These are phyloP conservation scores for Magallana angulata DNA, from an alignment of 1,140 invertebrate genomes.

Conservation along the genomic window DNA sequence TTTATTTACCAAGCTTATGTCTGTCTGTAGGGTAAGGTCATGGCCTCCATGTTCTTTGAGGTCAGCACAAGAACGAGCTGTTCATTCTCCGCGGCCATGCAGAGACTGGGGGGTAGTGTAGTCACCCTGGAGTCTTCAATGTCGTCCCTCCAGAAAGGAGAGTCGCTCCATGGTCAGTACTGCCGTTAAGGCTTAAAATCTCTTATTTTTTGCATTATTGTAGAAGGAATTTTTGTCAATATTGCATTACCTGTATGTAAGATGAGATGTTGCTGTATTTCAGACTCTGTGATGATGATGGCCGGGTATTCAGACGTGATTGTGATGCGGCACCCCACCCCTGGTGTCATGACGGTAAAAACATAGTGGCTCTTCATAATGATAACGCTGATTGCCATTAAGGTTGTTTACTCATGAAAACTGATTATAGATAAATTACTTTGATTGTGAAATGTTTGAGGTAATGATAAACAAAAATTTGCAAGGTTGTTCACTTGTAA, in stretches of 20 bases:
- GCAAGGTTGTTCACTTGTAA: too few relatives aligned
- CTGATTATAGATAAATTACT: too few relatives aligned
- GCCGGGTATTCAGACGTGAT: slow-evolving; percentile 88
- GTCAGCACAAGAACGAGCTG: slow-evolving; percentile 96
- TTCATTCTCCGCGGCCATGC: slow-evolving; percentile 97
- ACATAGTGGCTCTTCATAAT: neutral
- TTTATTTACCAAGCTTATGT: neutral
- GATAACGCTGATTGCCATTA: neutral
- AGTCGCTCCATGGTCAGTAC: slow-evolving; percentile 89
- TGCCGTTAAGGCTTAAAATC: neutral
- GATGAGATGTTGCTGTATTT: slow-evolving; percentile 29
- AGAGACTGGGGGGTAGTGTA: slow-evolving; percentile 94
- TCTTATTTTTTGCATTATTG: too few relatives aligned
- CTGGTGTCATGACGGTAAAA: slow-evolving; percentile 92
- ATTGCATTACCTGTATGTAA: too few relatives aligned
- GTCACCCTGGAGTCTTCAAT: slow-evolving; percentile 92
- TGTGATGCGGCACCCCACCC: slow-evolving; percentile 95
- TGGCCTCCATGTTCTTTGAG: slow-evolving; percentile 98
- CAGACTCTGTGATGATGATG: slow-evolving; percentile 81
- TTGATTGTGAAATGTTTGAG: too few relatives aligned
- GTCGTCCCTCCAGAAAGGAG: slow-evolving; percentile 97
- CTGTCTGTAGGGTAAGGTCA: slow-evolving; percentile 88
- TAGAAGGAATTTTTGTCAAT: too few relatives aligned
- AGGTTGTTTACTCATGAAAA: neutral
- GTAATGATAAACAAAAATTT: too few relatives aligned